Conservation (phyloP, 2,113 vertebrate species). For the Elephantulus edwardii region DNA sequence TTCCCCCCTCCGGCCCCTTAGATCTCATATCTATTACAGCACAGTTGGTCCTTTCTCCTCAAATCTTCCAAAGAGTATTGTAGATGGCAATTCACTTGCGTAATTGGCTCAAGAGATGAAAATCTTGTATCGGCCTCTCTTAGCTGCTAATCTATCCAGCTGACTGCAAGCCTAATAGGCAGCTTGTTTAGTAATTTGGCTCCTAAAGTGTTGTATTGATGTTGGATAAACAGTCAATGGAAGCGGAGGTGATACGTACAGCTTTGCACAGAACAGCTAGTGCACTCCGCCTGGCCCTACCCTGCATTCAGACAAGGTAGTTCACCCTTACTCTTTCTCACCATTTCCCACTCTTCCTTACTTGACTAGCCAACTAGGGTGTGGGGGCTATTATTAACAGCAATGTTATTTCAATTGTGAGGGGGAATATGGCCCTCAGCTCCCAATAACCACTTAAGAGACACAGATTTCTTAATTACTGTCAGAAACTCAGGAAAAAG, state of each 20-base stretch:
- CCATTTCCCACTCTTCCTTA: conserved; percentile 10
- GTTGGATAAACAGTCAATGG: conserved; percentile 88
- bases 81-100: conserved; percentile 86
- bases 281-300: not conserved
- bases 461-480: not conserved
- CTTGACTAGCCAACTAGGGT: conserved; percentile 51
- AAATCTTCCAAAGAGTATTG: conserved; percentile 82
- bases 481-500: not conserved
- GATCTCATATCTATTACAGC: conserved; percentile 78
- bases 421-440: not conserved
- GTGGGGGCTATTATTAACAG: not conserved
- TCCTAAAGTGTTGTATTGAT: conserved; percentile 90
- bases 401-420: not conserved
- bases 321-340: conserved; percentile 36
- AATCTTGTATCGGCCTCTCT: conserved; percentile 87
- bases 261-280: conserved; percentile 77
- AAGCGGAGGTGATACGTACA: conserved; percentile 83
- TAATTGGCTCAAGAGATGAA: conserved; percentile 91
- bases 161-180: conserved; percentile 91
- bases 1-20: conserved; percentile 35
- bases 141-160: conserved; percentile 89
- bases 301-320: conserved; percentile 54
- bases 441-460: not conserved
- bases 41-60: conserved; percentile 72
- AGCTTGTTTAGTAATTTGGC: conserved; percentile 92